Base-by-base conservation (phyloP, 2,888 invertebrate species). In the Clepsis dumicolana region DNA sequence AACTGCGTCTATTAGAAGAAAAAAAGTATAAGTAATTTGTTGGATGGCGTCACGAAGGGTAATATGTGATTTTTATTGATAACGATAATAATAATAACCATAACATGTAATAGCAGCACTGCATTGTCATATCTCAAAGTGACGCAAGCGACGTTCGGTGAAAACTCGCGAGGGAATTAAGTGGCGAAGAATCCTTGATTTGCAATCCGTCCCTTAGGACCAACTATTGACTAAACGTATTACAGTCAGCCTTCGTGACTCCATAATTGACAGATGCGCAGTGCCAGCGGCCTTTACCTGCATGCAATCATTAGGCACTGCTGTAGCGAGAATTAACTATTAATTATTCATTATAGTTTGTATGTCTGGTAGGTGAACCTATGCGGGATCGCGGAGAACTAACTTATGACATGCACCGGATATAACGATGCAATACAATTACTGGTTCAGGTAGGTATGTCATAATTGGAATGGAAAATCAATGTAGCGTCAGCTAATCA, bases 1-100 rank as follows among this genome's bases (percentile, higher is more conserved):
- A 70, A 76, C 74, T 64, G 80, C 80, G 84, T 81, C 80, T 83
- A 82, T 84, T 86, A 83, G 81, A 79, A 81, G 79, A 82, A 83
- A 80, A 81, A 71, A 72, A 76, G 80, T 84, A 80, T 83, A 83
- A 86, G 81, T 77, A 73, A 75, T 78, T 76, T 73, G 77, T 76
- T 80, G 76, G 74, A 70, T 75, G 77, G 72, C 80, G 80, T 82
- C 81, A 79, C 70, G 54, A 5, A 4, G 66, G 64, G 74, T 76
- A 78, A 77, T 77, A 76, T 77, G 77, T 77, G 75, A 74, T 70
- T 70, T 73, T 70, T 72, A 59, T 65, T 71, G 65, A 72, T 69
- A 64, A 68, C 70, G 74, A 74, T 75, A 74, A 73, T 67, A 64
- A 63, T 74, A 72, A 73, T 74, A n/a, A n/a, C 73, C 68, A 59